phyloP scores from a whole-genome alignment of 2,888 invertebrate species.

The Penaeus monodon region DNA sequence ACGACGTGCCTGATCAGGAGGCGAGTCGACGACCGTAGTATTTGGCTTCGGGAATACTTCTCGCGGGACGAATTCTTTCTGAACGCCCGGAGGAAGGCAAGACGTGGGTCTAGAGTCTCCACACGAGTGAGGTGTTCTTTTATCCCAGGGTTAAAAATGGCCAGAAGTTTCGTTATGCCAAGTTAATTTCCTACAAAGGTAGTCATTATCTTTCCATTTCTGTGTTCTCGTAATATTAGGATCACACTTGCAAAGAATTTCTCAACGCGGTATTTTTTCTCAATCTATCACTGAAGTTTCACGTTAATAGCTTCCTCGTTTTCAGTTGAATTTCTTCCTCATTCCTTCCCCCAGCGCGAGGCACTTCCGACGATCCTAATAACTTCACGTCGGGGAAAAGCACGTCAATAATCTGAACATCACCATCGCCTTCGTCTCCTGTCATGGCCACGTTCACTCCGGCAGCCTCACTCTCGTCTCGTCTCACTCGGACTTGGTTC shows the following conservation, averaged over 20 bases:
- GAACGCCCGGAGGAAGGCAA: background rate
- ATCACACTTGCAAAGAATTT: background rate
- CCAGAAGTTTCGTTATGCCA: background rate
- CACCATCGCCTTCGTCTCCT: too few relatives aligned
- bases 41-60: constrained; percentile 27
- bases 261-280: background rate
- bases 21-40: background rate
- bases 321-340: background rate
- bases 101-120: background rate
- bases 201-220: background rate
- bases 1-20: constrained; percentile 16
- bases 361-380: too few relatives aligned
- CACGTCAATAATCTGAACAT: too few relatives aligned
- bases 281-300: background rate
- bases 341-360: background rate
- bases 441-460: too few relatives aligned
- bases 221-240: background rate
- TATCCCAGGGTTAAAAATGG: constrained; percentile 1
- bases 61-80: constrained; percentile 20
- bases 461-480: too few relatives aligned
- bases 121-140: background rate
- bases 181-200: background rate
- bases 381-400: too few relatives aligned
- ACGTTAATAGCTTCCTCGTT: too few relatives aligned
- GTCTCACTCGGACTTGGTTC: too few relatives aligned